phyloP scores from a whole-genome alignment of 2,888 invertebrate genomes.

The Boloria selene region DNA sequence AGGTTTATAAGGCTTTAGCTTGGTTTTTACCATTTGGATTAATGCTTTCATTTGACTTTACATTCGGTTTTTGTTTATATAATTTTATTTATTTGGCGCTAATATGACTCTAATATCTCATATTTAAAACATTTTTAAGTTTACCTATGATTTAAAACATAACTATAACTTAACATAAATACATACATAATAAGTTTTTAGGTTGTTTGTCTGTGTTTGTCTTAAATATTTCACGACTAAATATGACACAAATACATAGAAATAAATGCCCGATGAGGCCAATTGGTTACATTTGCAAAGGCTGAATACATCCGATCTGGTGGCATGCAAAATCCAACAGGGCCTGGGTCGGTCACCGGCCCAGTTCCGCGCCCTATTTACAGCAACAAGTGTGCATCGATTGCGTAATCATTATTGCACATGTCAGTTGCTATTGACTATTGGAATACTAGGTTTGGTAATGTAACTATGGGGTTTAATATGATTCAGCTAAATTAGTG shows the following conservation, averaged over 20 bases:
- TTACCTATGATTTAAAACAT: too few species aligned
- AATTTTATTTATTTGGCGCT: too few species aligned
- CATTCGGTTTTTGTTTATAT: too few species aligned
- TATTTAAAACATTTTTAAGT: too few species aligned
- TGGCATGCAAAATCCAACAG: slow-evolving; percentile 20
- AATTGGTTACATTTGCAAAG: not conserved
- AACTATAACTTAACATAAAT: too few species aligned
- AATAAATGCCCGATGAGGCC: not conserved
- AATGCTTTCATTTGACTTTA: not conserved
- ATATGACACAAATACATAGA: too few species aligned
- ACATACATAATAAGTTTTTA: too few species aligned
- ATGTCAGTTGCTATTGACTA: slow-evolving; percentile 17
- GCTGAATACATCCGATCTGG: slow-evolving; percentile 12
- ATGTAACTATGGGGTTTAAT: not conserved
- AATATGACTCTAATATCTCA: too few species aligned
- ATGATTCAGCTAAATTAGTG: too few species aligned
- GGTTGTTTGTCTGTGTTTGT: too few species aligned
- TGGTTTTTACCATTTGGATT: not conserved
- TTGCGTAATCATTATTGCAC: slow-evolving; percentile 35
- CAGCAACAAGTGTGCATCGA: slow-evolving; percentile 61
- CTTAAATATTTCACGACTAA: too few species aligned
- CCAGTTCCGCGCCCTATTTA: slow-evolving; percentile 58
- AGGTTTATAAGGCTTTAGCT: not conserved
- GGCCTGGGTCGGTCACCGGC: slow-evolving; percentile 54
- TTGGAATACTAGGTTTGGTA: not conserved